Base-by-base conservation (phyloP, 2,888 invertebrate genomes). In the Prosapia bicincta region DNA sequence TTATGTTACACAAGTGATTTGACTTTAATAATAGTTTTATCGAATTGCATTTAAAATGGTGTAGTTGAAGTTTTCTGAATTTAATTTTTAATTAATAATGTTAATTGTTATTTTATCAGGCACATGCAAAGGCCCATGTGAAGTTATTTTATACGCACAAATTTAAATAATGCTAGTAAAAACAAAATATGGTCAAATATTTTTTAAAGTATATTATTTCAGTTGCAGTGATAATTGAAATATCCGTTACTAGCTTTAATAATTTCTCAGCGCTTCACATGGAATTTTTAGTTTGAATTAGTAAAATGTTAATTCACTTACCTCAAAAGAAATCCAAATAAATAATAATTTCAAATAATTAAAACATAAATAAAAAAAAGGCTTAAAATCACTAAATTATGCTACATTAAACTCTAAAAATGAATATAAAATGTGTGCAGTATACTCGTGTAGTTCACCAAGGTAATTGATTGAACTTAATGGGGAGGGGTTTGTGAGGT, bases 401-500 rank as follows among this genome's bases (percentile, higher is more conserved):
- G 20, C 54, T 54, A 54, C 6, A 38, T 54, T 54, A 20, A 54
- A 54, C 54, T n/a, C 54, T 54, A 54, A 54, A 54, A 54, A 54
- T 54, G 54, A 54, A 20, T 54, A 54, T 54, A 30, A 69, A 69
- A 69, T 69, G 20, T 71, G 75, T 75, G 75, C 75, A 75, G 75
- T 75, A 71, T 75, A 25, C 30, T 71, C 28, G 75, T 72, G 66
- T 75, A 71, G 75, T 75, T 38, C 15, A 67, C 66, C 66, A 70
- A 65, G 69, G 66, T 75, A 75, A 69, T 69, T n/a, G n/a, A n/a
- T n/a, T 30, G 26, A 69, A 30, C 30, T 69, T 28, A 23, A 30
- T 69, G n/a, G 28, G 26, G 26, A 23, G 26, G 67, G 67, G 24
- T n/a, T 9, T 69, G 30, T 69, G 69, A 69, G 25, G 30, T 25